Evolutionary conservation across 1,140 invertebrate species (phyloP).

Genomic region (Ganaspis sp.): DNA sequence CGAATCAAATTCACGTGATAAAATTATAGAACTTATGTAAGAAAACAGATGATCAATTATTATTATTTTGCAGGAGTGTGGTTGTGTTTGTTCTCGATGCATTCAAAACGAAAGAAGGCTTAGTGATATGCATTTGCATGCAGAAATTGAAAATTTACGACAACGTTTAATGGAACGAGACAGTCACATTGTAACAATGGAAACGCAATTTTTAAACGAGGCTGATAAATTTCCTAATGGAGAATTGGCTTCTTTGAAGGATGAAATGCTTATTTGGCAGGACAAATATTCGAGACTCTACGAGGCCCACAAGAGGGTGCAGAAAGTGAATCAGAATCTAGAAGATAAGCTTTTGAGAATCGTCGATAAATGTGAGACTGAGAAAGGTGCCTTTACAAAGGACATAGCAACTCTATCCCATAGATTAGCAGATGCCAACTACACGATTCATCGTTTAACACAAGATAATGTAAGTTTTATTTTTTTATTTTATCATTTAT

Average conservation of each 20-base stretch:
- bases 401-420: slow-evolving; percentile 92
- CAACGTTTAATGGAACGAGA: slow-evolving; percentile 88
- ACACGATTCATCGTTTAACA: slow-evolving; percentile 89
- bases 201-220: slow-evolving; percentile 89
- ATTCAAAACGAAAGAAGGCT: slow-evolving; percentile 68
- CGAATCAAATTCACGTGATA: not conserved
- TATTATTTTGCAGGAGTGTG: slow-evolving; percentile 76
- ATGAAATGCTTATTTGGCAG: slow-evolving; percentile 91
- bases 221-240: slow-evolving; percentile 85
- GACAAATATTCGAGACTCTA: slow-evolving; percentile 93
- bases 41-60: not conserved
- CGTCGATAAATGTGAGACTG: slow-evolving; percentile 94
- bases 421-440: slow-evolving; percentile 91
- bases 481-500: not conserved
- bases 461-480: slow-evolving; percentile 90
- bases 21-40: not conserved
- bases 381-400: slow-evolving; percentile 90
- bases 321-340: slow-evolving; percentile 95
- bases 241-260: slow-evolving; percentile 86
- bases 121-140: slow-evolving; percentile 84
- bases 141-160: slow-evolving; percentile 91
- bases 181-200: slow-evolving; percentile 89
- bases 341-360: slow-evolving; percentile 96
- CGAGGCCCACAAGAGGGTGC: slow-evolving; percentile 95
- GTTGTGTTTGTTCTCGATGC: slow-evolving; percentile 77